Base-by-base conservation (phyloP, 2,113 vertebrate species). In the Oncorhynchus gorbuscha region DNA sequence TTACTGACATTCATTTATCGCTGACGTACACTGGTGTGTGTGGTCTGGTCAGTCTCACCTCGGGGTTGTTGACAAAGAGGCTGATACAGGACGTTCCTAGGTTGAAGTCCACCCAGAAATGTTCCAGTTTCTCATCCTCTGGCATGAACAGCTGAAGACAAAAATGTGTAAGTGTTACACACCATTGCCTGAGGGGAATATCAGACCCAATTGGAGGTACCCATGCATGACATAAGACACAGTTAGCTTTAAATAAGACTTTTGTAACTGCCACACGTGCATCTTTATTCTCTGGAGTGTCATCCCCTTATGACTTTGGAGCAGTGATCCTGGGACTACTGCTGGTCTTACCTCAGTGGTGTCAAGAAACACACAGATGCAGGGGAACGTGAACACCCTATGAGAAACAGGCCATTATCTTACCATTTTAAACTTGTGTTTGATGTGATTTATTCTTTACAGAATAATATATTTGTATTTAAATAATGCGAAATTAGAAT, bases 31-130 rank as follows among this genome's bases (percentile, higher is more conserved):
- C 20, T 20, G 55, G 18, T 58, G 55, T 58, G 55, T 58, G 18
- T 3, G n/a, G 3, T 59, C 2, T 39, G 16, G 24, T 22, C 16
- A 58, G 67, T 45, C 64, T 86, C 90, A 97, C 97, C 94, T 96
- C 90, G 0, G 77, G 82, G 22, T 90, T 92, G 16, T 97, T 86
- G 35, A 95, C 90, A 18, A 96, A 97, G 90, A 99, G 97, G 76
- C 95, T 95, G 72, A 98, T 86, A n/a, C 94, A 94, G 71, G 88
- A 91, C 67, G 94, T 97, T 35, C 92, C 93, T 0, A 85, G 1
- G 1, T 98, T 99, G 77, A 99, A 99, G 76, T 99, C 97, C 0
- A 99, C 93, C 97, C 97, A 99, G 83, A 98, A 99, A 58, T 93
- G 73, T 7, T 97, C 93, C 76, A 97, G 85, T 32, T 95, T 95